These are phyloP conservation scores for Staurois parvus DNA, from an alignment of 2,797 vertebrate species.

Conservation along the genomic window DNA sequence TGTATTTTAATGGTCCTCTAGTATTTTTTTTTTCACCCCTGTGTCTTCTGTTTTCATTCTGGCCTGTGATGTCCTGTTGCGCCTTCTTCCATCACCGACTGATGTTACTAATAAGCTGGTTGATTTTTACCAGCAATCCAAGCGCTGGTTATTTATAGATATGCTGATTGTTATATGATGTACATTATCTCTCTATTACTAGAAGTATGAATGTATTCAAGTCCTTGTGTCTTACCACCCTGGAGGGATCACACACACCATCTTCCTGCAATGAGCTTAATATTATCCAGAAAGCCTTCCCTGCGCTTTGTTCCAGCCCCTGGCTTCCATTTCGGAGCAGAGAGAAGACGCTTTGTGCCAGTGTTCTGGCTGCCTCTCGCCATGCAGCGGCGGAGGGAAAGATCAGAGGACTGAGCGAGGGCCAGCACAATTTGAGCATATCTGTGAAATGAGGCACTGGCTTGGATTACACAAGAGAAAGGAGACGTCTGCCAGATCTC, in stretches of 20 bases:
- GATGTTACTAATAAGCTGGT: background rate
- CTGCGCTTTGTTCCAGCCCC: constrained; percentile 61
- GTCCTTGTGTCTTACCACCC: constrained; percentile 1
- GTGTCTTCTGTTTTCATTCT: too few relatives aligned
- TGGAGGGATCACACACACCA: constrained; percentile 1
- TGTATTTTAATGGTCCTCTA: too few relatives aligned
- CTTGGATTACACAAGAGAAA: constrained; percentile 71
- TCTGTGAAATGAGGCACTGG: constrained; percentile 74
- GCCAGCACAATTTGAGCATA: constrained; percentile 68
- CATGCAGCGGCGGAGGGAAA: constrained; percentile 56
- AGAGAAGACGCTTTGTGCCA: constrained; percentile 26
- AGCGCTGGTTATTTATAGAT: background rate
- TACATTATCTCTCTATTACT: background rate
- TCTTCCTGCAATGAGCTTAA: constrained; percentile 33
- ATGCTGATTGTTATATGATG: background rate
- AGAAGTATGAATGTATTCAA: constrained; percentile 7
- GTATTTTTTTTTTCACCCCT: too few relatives aligned
- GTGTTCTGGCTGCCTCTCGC: constrained; percentile 50
- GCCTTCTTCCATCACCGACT: too few relatives aligned
- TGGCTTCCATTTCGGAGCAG: constrained; percentile 62
- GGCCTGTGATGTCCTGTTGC: too few relatives aligned
- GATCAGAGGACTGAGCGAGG: constrained; percentile 62
- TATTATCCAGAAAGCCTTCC: constrained; percentile 37
- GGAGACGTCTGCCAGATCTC: constrained; percentile 64
- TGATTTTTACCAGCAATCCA: background rate